Percentiles rank a stretch among this genome's conserved stretches.
Conservation (phyloP, 2,888 invertebrate genomes). For the Amblyteles armatorius region DNA sequence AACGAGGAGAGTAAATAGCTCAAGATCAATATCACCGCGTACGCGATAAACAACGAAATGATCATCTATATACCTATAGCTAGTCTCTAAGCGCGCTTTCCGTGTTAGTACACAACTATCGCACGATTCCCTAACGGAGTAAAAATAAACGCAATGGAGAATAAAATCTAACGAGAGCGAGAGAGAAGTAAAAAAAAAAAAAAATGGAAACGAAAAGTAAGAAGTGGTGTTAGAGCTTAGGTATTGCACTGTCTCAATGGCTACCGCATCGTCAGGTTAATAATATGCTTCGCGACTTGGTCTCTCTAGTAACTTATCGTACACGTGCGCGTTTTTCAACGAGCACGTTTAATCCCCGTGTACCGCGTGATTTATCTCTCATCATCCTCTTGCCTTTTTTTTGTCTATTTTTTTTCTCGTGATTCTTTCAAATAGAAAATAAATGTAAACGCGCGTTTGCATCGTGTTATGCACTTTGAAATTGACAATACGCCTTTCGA, state of each 20-base stretch:
- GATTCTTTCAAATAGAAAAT: not conserved
- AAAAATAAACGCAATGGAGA: constrained; percentile 51
- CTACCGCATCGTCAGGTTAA: constrained; percentile 72
- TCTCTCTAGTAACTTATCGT: constrained; percentile 68
- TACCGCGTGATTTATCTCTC: constrained; percentile 2
- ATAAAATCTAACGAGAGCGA: constrained; percentile 60
- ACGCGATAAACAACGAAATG: constrained; percentile 50
- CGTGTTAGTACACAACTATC: constrained; percentile 3
- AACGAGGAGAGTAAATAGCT: constrained; percentile 47
- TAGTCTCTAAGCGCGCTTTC: constrained; percentile 27
- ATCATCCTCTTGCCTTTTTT: not conserved
- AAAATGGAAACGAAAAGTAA: constrained; percentile 29
- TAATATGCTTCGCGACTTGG: constrained; percentile 67
- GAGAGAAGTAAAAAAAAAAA: constrained; percentile 43
- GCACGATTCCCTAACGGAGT: constrained; percentile 23
- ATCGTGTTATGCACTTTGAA: constrained; percentile 3
- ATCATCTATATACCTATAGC: constrained; percentile 47
- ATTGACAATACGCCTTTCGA: not conserved
- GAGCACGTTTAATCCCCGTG: constrained; percentile 3
- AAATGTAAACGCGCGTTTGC: not conserved
- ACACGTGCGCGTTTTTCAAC: constrained; percentile 24
- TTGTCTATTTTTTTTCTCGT: not conserved
- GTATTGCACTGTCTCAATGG: constrained; percentile 78
- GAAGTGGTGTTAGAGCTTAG: constrained; percentile 48
- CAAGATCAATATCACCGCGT: constrained; percentile 58